Evolutionary conservation across 2,797 vertebrate genomes (phyloP), one percentile per base, ranked within the genome.

Genomic region (Sebastes umbrosus): DNA sequence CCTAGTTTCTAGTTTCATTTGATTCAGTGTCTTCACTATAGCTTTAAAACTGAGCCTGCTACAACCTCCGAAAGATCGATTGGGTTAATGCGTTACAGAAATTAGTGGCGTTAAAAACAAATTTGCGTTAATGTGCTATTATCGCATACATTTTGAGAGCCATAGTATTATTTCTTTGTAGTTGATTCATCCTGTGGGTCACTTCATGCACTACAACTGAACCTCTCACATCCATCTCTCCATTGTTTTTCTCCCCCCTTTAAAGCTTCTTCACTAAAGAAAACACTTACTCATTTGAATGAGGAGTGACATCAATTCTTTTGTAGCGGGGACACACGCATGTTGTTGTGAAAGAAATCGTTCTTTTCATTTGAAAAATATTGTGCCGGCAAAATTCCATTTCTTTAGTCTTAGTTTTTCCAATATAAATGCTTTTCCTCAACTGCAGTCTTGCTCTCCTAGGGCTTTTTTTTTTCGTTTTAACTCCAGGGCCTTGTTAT

Each of bases 401-500:
- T 83, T 75, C 20, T 54, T 63, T 60, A 50, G 54, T 62, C 57
- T 13, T 65, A 29, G 5, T 64, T 77, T 81, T 71, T 66, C 36
- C 54, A 46, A 67, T 65, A 70, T 36, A 77, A 80, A 73, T 75
- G 39, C 34, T 75, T 68, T 86, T 72, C 50, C 54, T 50, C 57
- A 72, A 80, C 64, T 77, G 59, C 39, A 81, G 59, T 85, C 63
- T 18, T 29, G 59, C 69, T 73, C 57, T 69, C 76, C 52, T 20
- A 54, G 67, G 54, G n/a, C 22, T 39, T 75, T 67, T 72, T 58
- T 22, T 59, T 6, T 12, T 29, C 27, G 36, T 58, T 66, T 46
- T 70, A 82, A 87, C 92, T 89, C 83, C 54, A 64, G 80, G 73
- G 90, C 68, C 89, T 90, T 91, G 84, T 90, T 90, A 92, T 87